Percentiles rank a stretch among this genome's conserved stretches.
phyloP scores from a whole-genome alignment of 1,140 invertebrate genomes.

The Scaptodrosophila lebanonensis region DNA sequence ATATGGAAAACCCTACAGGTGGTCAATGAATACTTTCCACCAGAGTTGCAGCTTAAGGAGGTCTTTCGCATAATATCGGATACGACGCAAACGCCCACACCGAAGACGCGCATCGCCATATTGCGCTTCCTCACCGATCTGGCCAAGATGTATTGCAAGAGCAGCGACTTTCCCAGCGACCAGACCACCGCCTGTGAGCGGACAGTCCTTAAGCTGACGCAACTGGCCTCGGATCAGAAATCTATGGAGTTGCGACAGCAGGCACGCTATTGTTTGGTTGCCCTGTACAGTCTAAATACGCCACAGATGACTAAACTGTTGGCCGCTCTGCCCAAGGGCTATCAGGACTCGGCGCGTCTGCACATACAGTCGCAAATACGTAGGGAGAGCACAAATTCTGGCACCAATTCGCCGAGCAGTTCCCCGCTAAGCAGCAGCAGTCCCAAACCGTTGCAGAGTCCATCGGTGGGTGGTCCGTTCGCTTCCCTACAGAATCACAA shows the following conservation, averaged over 20 bases:
- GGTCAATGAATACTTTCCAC: constrained; percentile 85
- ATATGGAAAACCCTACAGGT: constrained; percentile 91
- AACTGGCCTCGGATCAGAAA: constrained; percentile 83
- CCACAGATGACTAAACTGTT: constrained; percentile 88
- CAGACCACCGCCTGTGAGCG: constrained; percentile 78
- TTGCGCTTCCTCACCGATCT: constrained; percentile 86
- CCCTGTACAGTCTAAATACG: constrained; percentile 93
- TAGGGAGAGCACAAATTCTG: constrained; percentile 79
- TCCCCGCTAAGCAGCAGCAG: constrained; percentile 75
- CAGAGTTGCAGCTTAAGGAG: constrained; percentile 80
- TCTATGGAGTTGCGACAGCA: constrained; percentile 87
- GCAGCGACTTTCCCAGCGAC: constrained; percentile 77
- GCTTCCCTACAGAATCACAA: constrained; percentile 67
- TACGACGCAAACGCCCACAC: constrained; percentile 92
- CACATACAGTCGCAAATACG: constrained; percentile 90
- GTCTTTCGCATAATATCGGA: constrained; percentile 90
- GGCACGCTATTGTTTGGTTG: constrained; percentile 88
- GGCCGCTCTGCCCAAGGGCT: constrained; percentile 88
- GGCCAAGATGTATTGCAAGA: constrained; percentile 80
- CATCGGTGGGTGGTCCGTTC: constrained; percentile 66
- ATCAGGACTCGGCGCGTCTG: constrained; percentile 88
- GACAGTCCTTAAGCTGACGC: constrained; percentile 84
- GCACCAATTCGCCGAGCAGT: constrained; percentile 69
- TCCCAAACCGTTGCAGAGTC: constrained; percentile 74
- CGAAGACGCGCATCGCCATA: constrained; percentile 88